Evolutionary conservation across 2,888 invertebrate genomes (phyloP).

Genomic region (Lasioglossum marginatum): DNA sequence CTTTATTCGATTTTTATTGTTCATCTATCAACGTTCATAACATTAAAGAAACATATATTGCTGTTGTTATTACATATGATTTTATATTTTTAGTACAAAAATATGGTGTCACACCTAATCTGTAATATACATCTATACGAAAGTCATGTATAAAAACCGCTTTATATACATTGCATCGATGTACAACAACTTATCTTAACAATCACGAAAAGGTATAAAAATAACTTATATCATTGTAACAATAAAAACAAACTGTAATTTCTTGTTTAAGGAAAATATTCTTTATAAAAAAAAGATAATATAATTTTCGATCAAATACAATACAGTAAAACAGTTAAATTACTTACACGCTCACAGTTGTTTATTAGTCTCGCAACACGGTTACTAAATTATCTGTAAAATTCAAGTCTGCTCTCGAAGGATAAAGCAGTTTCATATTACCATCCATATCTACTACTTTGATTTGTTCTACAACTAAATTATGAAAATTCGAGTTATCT

Average conservation of each 20-base stretch:
- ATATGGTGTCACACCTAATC: conserved; percentile 42
- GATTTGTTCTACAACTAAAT: conserved; percentile 88
- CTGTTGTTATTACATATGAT: conserved; percentile 23
- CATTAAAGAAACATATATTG: conserved; percentile 25
- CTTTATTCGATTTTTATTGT: conserved; percentile 21
- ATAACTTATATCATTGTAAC: not conserved
- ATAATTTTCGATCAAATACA: conserved; percentile 9
- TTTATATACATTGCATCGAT: conserved; percentile 26
- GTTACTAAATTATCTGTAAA: conserved; percentile 84
- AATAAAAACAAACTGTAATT: not conserved
- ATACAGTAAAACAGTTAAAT: conserved; percentile 12
- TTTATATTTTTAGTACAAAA: conserved; percentile 48
- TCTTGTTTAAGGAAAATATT: not conserved
- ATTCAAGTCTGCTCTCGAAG: conserved; percentile 90
- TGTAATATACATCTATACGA: conserved; percentile 43
- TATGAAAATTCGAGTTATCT: conserved; percentile 78
- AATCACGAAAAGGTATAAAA: conserved; percentile 14
- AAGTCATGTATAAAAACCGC: conserved; percentile 40
- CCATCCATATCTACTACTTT: conserved; percentile 89
- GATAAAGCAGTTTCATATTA: conserved; percentile 91
- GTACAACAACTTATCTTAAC: conserved; percentile 18
- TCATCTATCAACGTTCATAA: conserved; percentile 22
- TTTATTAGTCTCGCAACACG: conserved; percentile 73
- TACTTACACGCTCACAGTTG: conserved; percentile 15
- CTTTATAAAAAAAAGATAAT: not conserved